These are phyloP conservation scores for Champsocephalus esox DNA, from an alignment of 2,797 vertebrate species.

Conservation along the genomic window DNA sequence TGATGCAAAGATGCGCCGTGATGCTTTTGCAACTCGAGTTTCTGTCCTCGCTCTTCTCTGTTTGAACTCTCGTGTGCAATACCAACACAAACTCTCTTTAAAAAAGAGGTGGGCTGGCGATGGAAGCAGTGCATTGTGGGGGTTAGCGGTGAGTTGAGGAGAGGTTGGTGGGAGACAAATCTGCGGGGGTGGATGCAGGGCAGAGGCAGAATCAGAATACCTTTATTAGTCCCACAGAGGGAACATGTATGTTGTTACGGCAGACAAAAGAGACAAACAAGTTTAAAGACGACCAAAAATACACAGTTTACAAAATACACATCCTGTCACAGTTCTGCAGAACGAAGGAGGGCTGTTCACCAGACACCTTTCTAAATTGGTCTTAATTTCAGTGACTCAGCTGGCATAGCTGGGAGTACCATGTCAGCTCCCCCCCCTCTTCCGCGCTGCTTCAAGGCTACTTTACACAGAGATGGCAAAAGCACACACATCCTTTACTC, in stretches of 20 bases:
- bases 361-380: constrained; percentile 87
- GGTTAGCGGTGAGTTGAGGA: constrained; percentile 18
- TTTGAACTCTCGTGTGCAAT: neutral
- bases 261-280: no score
- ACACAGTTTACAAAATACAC: no score
- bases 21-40: neutral
- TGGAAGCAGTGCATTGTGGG: constrained; percentile 29
- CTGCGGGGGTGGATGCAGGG: constrained; percentile 54
- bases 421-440: constrained; percentile 69
- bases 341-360: constrained; percentile 63
- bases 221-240: no score
- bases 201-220: constrained; percentile 25
- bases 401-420: constrained; percentile 83
- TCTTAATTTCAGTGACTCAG: constrained; percentile 89
- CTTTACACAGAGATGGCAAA: constrained; percentile 51
- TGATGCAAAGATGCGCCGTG: neutral
- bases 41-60: neutral
- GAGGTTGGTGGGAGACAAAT: constrained; percentile 37
- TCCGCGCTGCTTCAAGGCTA: constrained; percentile 61
- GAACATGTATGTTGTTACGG: no score
- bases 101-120: constrained; percentile 17
- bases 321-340: no score
- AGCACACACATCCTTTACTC: no score
- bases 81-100: neutral
- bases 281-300: no score